Conservation (phyloP, 2,797 vertebrate species). For the Ataeniobius toweri region DNA sequence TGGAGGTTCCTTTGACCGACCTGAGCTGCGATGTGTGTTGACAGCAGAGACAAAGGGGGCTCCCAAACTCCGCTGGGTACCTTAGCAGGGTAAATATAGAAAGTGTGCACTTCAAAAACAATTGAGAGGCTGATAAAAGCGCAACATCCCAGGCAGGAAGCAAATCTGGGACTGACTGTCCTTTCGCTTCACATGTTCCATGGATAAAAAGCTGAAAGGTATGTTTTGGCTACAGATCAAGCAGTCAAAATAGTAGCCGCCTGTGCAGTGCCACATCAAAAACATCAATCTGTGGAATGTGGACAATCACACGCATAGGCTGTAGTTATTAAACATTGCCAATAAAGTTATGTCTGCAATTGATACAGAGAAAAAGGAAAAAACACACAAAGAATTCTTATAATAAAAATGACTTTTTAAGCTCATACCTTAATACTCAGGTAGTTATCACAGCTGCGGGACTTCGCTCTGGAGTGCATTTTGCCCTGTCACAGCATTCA, state of each 20-base stretch:
- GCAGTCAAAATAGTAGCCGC: slow-evolving; percentile 45
- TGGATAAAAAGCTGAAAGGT: slow-evolving; percentile 16
- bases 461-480: slow-evolving; percentile 84
- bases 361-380: slow-evolving; percentile 1
- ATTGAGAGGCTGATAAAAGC: slow-evolving; percentile 57
- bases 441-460: slow-evolving; percentile 82
- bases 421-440: slow-evolving; percentile 83
- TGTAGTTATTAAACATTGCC: not conserved
- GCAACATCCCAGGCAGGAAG: slow-evolving; percentile 46
- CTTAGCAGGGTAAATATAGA: slow-evolving; percentile 69
- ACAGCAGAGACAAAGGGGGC: slow-evolving; percentile 61
- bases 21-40: slow-evolving; percentile 40
- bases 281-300: slow-evolving; percentile 31
- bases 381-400: not conserved
- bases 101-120: slow-evolving; percentile 59
- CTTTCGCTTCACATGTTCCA: not conserved
- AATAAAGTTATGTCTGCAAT: not conserved
- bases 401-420: slow-evolving; percentile 6
- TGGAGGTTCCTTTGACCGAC: slow-evolving; percentile 47
- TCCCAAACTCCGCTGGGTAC: slow-evolving; percentile 57
- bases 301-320: slow-evolving; percentile 15
- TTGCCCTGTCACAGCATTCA: slow-evolving; percentile 73
- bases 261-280: slow-evolving; percentile 29
- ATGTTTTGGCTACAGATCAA: slow-evolving; percentile 43
- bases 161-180: slow-evolving; percentile 43